phyloP scores from a whole-genome alignment of 2,113 vertebrate species.

The Grallaria varia region DNA sequence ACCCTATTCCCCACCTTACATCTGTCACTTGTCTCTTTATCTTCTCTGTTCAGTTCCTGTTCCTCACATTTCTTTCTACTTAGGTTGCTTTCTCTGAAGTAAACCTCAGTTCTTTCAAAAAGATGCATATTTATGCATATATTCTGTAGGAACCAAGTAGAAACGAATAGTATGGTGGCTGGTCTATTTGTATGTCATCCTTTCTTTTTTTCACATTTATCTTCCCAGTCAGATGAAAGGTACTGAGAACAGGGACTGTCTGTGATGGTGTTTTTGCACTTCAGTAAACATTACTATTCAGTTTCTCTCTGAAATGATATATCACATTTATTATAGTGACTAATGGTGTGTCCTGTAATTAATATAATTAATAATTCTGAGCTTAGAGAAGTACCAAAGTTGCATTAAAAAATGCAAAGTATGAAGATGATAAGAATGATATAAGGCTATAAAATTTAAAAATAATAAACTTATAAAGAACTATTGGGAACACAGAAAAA shows the following conservation, averaged over 20 bases:
- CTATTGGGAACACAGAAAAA: not conserved
- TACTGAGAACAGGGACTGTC: not conserved
- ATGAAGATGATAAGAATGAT: not conserved
- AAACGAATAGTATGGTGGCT: not conserved
- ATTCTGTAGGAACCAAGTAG: not conserved
- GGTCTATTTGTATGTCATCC: not conserved
- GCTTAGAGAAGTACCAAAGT: not conserved
- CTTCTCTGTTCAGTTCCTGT: not conserved
- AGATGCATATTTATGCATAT: not conserved
- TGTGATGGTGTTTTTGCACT: not conserved
- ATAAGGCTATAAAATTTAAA: not conserved
- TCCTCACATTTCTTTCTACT: not conserved
- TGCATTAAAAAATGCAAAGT: not conserved
- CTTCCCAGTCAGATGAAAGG: not conserved
- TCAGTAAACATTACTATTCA: not conserved
- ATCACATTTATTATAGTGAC: not conserved
- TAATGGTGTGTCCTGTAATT: not conserved
- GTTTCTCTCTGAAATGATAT: not conserved
- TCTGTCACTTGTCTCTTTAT: not conserved
- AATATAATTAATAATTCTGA: not conserved
- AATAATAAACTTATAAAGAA: not conserved
- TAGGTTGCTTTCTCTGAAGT: not conserved
- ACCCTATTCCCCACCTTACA: not conserved
- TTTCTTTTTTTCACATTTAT: not conserved
- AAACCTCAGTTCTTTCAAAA: not conserved